phyloP scores from a whole-genome alignment of 1,140 invertebrate genomes.

The Globodera ellingtonae region DNA sequence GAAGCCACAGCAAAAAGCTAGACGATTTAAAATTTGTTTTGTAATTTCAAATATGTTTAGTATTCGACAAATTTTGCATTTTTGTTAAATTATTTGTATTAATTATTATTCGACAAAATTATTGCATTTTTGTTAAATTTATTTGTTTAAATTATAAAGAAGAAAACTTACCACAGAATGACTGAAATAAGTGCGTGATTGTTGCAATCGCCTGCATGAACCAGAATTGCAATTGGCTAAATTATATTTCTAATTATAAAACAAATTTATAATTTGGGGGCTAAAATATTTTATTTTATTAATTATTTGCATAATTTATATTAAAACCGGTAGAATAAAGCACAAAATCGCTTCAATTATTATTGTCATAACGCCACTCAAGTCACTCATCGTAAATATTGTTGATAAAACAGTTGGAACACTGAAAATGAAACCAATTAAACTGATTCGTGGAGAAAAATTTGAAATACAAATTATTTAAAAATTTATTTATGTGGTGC shows the following conservation, averaged over 20 bases:
- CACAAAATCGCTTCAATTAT: background rate
- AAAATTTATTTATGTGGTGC: too few relatives aligned
- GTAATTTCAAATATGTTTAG: background rate
- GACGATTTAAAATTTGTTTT: background rate
- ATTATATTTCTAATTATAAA: background rate
- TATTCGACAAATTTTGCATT: background rate
- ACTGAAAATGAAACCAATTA: too few relatives aligned
- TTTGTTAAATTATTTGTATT: too few relatives aligned
- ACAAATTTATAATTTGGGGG: too few relatives aligned
- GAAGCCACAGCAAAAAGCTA: slow-evolving; percentile 1
- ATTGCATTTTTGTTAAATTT: background rate
- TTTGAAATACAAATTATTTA: too few relatives aligned
- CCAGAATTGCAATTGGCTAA: background rate
- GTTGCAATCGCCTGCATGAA: background rate
- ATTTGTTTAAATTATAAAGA: background rate
- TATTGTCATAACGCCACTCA: background rate
- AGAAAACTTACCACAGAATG: background rate
- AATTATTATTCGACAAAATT: too few relatives aligned
- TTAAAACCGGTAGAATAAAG: background rate
- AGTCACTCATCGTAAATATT: background rate
- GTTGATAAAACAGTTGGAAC: background rate
- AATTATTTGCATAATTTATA: too few relatives aligned
- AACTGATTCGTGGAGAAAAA: too few relatives aligned
- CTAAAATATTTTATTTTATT: too few relatives aligned
- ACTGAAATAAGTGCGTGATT: background rate